Base-by-base conservation (phyloP, 2,888 invertebrate species). In the Oscheius sp. region DNA sequence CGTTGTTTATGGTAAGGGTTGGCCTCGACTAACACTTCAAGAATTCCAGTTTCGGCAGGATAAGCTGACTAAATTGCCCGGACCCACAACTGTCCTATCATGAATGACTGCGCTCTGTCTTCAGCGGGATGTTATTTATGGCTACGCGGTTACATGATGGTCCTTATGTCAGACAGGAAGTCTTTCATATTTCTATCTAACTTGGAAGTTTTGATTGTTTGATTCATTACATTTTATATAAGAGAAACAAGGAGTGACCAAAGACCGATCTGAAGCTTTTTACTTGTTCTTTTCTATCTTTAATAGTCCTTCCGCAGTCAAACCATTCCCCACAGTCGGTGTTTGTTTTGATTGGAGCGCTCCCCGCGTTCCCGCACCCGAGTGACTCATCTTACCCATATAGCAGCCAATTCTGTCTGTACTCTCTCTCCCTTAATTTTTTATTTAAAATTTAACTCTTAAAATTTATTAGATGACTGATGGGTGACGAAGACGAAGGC, bases 1-100 rank as follows among this genome's bases (percentile, higher is more conserved):
- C 37, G 8, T 37, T 20, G 55, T 55, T 55, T n/a, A 20, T 55
- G n/a, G 23, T 55, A 34, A 0, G 25, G 33, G 33, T 12, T 4
- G 15, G 15, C 29, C 15, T 27, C 27, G 17, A 15, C 58, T 39
- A 61, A 61, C 55, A 55, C 55, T 55, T 25, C 34, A 55, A n/a
- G 42, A 61, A 45, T 61, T 61, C 61, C 61, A 61, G 61, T 61
- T 61, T 33, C 52, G 29, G 61, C n/a, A 42, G 61, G 61, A 61
- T 61, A 61, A 61, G 61, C 61, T n/a, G 45, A 29, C 61, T 17
- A 61, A 61, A 61, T 61, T 61, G 61, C 45, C 29, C 45, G 34
- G 17, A 42, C 42, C 42, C 17, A 42, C 20, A n/a, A 20, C 20
- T 42, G 42, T 42, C 20, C 42, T 20, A n/a, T 20, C 42, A n/a